Evolutionary conservation across 2,797 vertebrate species (phyloP).

Genomic region (Catharus ustulatus): DNA sequence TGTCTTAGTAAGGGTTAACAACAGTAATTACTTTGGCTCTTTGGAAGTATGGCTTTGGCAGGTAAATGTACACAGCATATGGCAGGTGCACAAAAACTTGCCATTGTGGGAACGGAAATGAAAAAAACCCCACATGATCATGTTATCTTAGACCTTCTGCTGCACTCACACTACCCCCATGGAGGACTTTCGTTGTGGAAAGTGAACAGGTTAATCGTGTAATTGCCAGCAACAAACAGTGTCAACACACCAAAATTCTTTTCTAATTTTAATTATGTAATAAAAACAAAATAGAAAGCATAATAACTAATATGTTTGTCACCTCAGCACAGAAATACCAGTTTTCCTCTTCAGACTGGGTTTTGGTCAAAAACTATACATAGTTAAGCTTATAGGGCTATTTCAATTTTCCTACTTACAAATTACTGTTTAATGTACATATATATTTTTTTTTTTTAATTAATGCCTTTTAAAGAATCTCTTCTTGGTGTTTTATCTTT

Average conservation of each 20-base stretch:
- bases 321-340: background rate
- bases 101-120: background rate
- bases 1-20: background rate
- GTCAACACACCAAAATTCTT: background rate
- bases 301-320: background rate
- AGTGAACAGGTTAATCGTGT: background rate
- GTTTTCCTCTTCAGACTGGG: background rate
- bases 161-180: background rate
- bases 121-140: rapidly evolving
- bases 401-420: background rate
- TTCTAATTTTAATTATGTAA: background rate
- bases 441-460: background rate
- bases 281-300: background rate
- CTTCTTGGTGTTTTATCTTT: background rate
- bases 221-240: background rate
- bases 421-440: background rate
- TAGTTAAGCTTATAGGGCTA: background rate
- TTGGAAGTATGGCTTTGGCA: background rate
- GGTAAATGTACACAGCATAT: background rate
- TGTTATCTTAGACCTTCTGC: background rate
- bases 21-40: background rate
- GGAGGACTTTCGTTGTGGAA: background rate
- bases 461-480: background rate
- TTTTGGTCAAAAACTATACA: background rate
- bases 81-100: background rate